Evolutionary conservation across 2,888 invertebrate genomes (phyloP).

Genomic region (Cosmopolites sordidus): DNA sequence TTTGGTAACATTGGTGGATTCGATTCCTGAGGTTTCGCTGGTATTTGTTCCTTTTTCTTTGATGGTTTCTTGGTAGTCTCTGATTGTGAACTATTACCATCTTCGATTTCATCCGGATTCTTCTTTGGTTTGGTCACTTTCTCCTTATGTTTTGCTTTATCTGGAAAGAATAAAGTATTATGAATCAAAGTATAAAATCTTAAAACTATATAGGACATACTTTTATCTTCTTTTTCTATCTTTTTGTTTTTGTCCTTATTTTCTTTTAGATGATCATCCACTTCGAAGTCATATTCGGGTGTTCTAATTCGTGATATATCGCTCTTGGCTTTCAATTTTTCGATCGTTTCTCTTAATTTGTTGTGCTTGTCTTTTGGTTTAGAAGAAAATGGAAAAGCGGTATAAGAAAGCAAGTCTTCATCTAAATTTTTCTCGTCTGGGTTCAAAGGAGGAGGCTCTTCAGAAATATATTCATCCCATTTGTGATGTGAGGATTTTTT

Average conservation of each 20-base stretch:
- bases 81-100: slow-evolving; percentile 13
- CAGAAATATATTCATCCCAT: background rate
- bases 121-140: slow-evolving; percentile 5
- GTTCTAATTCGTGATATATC: slow-evolving; percentile 43
- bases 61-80: slow-evolving; percentile 31
- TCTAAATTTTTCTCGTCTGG: background rate
- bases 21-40: background rate
- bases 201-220: no score
- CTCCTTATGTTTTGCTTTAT: background rate
- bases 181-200: no score
- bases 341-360: slow-evolving; percentile 53
- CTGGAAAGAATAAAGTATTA: no score
- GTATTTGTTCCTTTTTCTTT: slow-evolving; percentile 24
- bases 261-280: slow-evolving; percentile 39
- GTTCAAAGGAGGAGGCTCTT: slow-evolving; percentile 4
- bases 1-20: slow-evolving; percentile 12
- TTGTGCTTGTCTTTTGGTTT: slow-evolving; percentile 47
- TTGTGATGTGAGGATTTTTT: background rate
- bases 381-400: slow-evolving; percentile 17
- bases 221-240: slow-evolving; percentile 35
- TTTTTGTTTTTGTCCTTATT: slow-evolving; percentile 38
- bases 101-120: background rate
- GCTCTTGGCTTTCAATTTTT: slow-evolving; percentile 62
- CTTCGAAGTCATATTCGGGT: slow-evolving; percentile 36
- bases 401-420: slow-evolving; percentile 6